Percentiles rank a stretch among this genome's conserved stretches.
Conservation (phyloP, 2,113 vertebrate genomes). For the Lagopus leucura region DNA sequence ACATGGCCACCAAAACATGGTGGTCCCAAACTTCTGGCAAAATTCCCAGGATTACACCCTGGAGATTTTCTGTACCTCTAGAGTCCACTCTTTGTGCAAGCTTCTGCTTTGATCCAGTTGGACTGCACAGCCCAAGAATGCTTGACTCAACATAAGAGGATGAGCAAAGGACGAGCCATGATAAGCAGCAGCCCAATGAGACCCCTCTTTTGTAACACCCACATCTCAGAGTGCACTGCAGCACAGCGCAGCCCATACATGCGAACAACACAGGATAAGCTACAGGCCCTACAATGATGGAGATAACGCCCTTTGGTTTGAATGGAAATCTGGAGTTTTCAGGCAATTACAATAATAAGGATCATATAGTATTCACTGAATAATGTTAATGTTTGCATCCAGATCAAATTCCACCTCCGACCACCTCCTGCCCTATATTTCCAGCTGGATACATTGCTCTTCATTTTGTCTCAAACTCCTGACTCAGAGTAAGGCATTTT, state of each 20-base stretch:
- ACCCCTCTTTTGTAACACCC: background rate
- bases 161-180: background rate
- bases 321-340: background rate
- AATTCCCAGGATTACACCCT: background rate
- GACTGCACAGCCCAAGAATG: background rate
- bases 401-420: background rate
- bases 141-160: background rate
- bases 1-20: background rate
- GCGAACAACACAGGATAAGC: background rate
- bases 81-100: background rate
- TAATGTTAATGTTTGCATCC: background rate
- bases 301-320: background rate
- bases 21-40: background rate
- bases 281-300: background rate
- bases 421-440: background rate
- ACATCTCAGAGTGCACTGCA: background rate
- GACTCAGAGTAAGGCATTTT: constrained; percentile 18
- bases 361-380: background rate
- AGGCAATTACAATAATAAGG: background rate
- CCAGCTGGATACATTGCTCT: background rate
- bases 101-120: background rate
- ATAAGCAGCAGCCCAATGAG: background rate
- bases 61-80: background rate
- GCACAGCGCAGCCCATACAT: background rate
- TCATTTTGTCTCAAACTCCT: background rate